Percentiles rank a stretch among this genome's conserved stretches.
phyloP scores from a whole-genome alignment of 2,113 vertebrate species.

The Haemorhous mexicanus region DNA sequence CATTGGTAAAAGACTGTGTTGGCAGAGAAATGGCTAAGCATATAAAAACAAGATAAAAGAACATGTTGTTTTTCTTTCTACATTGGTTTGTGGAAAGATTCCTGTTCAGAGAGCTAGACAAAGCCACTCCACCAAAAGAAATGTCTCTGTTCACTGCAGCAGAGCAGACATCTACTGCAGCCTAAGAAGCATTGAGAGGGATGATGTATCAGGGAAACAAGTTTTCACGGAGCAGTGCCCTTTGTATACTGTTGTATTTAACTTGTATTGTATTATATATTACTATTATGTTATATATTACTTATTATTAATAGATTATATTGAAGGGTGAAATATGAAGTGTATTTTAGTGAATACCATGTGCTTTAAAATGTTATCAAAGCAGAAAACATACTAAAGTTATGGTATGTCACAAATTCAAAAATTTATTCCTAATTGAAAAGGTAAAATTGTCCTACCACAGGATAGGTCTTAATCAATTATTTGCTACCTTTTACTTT shows the following conservation, averaged over 20 bases:
- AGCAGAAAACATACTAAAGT: background rate
- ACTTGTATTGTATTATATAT: background rate
- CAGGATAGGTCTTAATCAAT: background rate
- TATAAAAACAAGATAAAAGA: background rate
- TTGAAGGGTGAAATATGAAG: background rate
- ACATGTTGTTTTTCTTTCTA: background rate
- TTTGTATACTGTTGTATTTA: background rate
- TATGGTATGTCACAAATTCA: background rate
- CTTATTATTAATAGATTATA: background rate
- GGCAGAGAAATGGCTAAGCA: background rate
- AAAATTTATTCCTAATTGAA: background rate
- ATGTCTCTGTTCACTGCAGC: background rate
- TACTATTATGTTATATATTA: no score
- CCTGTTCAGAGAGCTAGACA: background rate
- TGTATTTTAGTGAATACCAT: background rate
- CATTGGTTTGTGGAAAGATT: background rate
- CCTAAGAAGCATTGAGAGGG: background rate
- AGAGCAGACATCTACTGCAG: background rate
- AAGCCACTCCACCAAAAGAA: background rate
- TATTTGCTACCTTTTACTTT: background rate
- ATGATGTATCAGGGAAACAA: accelerated
- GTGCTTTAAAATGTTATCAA: background rate
- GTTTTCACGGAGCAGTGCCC: background rate
- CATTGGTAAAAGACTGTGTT: background rate
- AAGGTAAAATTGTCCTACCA: background rate